These are phyloP conservation scores for Rhinichthys klamathensis DNA, from an alignment of 2,113 vertebrate genomes.

Conservation along the genomic window DNA sequence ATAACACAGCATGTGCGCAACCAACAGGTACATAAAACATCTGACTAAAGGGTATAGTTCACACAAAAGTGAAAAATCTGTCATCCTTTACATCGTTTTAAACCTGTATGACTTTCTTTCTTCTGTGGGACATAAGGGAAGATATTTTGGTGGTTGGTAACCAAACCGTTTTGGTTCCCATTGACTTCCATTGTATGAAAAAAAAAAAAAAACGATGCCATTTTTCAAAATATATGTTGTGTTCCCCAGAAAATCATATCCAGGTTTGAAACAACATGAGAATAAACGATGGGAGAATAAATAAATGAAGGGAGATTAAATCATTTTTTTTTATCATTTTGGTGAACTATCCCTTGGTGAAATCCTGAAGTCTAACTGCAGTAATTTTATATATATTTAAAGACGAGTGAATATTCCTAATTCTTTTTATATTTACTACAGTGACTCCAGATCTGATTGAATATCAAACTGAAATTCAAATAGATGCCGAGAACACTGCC, in stretches of 20 bases:
- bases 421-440: neutral
- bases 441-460: slow-evolving; percentile 31
- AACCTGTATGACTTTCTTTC: neutral
- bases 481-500: slow-evolving; percentile 43
- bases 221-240: neutral
- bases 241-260: neutral
- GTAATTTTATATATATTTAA: neutral
- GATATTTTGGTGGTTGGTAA: neutral
- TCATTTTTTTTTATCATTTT: no score
- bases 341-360: no score
- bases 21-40: neutral
- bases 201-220: neutral
- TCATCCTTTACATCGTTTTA: neutral
- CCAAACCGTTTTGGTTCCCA: neutral
- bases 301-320: no score
- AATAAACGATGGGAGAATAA: no score
- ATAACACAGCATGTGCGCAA: neutral
- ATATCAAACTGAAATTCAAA: slow-evolving; percentile 56
- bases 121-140: neutral
- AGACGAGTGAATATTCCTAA: neutral
- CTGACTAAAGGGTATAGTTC: neutral
- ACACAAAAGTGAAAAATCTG: neutral
- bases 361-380: neutral
- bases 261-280: no score
- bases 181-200: no score